These are phyloP conservation scores for Macrophya alboannulata DNA, from an alignment of 2,888 invertebrate species.

Conservation along the genomic window DNA sequence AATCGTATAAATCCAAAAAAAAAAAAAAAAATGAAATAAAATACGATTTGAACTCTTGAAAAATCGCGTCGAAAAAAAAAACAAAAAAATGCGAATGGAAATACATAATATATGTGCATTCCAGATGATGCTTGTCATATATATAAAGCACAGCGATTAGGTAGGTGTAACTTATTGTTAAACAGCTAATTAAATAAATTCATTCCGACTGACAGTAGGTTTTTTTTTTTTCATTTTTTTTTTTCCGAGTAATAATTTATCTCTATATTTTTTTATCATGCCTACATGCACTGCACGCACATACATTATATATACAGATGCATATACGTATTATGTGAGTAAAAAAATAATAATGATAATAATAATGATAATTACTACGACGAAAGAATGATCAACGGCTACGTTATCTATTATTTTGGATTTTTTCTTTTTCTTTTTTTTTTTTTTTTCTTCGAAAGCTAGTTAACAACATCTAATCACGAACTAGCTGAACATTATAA, in stretches of 20 bases:
- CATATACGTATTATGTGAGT: not conserved
- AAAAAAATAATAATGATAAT: not conserved
- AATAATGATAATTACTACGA: not conserved
- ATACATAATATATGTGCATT: not conserved
- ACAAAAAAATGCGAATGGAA: not conserved
- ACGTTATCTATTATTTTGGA: not conserved
- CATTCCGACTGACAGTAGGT: not conserved
- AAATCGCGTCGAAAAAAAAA: not conserved
- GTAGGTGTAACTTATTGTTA: not conserved
- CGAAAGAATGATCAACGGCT: not conserved
- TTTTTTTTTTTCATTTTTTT: not conserved
- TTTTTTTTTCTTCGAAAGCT: not conserved
- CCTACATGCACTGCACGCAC: constrained; percentile 6
- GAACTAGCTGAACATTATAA: not conserved
- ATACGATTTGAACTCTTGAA: not conserved
- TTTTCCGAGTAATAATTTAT: not conserved
- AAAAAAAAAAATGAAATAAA: no score
- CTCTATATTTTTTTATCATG: not conserved
- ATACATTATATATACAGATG: not conserved
- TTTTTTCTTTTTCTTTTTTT: not conserved
- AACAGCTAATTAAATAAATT: not conserved
- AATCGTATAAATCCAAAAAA: not conserved
- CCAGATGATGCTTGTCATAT: not conserved
- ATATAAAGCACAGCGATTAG: not conserved
- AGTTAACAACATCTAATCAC: constrained; percentile 9